Evolutionary conservation across 2,888 invertebrate genomes (phyloP), one percentile per base, ranked within the genome.

Genomic region (Eledone cirrhosa): DNA sequence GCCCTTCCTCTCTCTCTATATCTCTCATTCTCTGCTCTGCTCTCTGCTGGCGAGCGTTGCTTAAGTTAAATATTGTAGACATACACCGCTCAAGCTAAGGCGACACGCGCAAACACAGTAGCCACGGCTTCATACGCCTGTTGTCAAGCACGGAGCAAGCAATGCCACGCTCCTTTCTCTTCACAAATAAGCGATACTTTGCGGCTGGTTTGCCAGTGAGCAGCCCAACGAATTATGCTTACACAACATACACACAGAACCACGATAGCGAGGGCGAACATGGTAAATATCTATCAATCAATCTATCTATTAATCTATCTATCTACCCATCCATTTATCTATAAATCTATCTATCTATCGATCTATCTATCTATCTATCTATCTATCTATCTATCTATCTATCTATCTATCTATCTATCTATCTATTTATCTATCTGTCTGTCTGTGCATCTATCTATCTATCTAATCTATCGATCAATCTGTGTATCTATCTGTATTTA

Each of bases 101-200:
- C 69, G 69, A 69, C 69, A 69, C 69, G 69, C 69, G 69, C 41
- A 31, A 29, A 69, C 69, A 69, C 69, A 69, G 31, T 31, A n/a
- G 31, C 33, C 69, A 69, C 69, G 33, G 33, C 33, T 33, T 33
- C 41, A 69, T 31, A 69, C 41, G 69, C 29, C 69, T 29, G 69
- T 69, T 69, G 69, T 69, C n/a, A 33, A 69, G 33, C 69, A 33
- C 69, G 69, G 69, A 69, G 69, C 76, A 41, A 69, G 69, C 76
- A 41, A 76, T 76, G 76, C 76, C 76, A 48, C 76, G 76, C 76
- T 76, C 76, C 76, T 76, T 76, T 48, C 76, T 76, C 0, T 47
- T 76, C 14, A 76, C 76, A 7, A 76, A 76, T 47, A 47, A 48
- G 48, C 76, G 76, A 14, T 76, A 76, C 47, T 76, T 76, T 24